Conservation (phyloP, 2,888 invertebrate species). For the Lordiphosa fenestrarum region DNA sequence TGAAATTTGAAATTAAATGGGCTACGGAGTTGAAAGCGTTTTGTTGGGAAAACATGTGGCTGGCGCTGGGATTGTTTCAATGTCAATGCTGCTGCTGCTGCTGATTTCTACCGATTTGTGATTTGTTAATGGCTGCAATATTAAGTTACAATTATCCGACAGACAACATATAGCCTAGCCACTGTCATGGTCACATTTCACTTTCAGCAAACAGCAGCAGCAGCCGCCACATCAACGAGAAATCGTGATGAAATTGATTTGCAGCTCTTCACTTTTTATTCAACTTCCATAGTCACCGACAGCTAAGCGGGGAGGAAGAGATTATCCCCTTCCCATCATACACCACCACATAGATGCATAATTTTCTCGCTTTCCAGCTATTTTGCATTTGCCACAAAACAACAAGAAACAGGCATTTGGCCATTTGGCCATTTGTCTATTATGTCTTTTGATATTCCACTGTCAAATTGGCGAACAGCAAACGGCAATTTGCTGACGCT, state of each 20-base stretch:
- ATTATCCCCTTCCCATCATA: conserved; percentile 1
- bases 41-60: conserved; percentile 5
- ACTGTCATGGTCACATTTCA: conserved; percentile 71
- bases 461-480: conserved; percentile 67
- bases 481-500: conserved; percentile 16
- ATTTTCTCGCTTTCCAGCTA: conserved; percentile 68
- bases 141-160: conserved; percentile 66
- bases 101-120: conserved; percentile 54
- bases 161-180: conserved; percentile 37
- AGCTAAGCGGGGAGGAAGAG: conserved; percentile 33
- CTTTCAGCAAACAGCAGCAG: conserved; percentile 51
- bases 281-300: conserved; percentile 54
- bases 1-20: conserved; percentile 14
- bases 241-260: conserved; percentile 77
- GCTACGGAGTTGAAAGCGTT: conserved; percentile 2
- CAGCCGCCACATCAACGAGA: conserved; percentile 60
- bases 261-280: conserved; percentile 55
- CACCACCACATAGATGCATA: conserved; percentile 31
- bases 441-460: conserved; percentile 50
- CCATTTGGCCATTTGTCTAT: conserved; percentile 55
- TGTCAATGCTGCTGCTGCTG: conserved; percentile 11
- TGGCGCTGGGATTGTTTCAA: neutral
- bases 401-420: conserved; percentile 24
- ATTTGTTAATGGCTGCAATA: conserved; percentile 65
- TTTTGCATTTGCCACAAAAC: conserved; percentile 56